These are phyloP conservation scores for Axinella damicornis DNA, from an alignment of 37 sponge, comb jelly and placozoan species.

Conservation along the genomic window DNA sequence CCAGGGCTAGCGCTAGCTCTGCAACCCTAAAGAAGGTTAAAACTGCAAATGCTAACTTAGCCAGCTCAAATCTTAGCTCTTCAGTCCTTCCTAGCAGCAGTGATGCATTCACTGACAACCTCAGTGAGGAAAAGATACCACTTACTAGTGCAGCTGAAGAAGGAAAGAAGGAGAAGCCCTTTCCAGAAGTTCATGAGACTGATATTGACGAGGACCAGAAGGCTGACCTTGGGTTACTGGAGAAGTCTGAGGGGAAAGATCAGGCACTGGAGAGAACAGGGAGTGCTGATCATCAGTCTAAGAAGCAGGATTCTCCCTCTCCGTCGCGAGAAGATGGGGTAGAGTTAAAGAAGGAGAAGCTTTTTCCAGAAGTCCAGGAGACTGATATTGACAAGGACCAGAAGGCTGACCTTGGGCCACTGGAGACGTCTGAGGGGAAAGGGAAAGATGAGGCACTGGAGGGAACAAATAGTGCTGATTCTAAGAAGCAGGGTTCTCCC, in stretches of 20 bases:
- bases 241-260: no score
- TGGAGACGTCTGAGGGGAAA: background rate
- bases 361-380: no score
- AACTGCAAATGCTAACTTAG: background rate
- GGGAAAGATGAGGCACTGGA: no score
- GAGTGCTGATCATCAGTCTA: no score
- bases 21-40: background rate
- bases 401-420: no score
- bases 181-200: background rate
- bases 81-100: no score
- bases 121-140: background rate
- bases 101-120: background rate
- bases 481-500: no score
- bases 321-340: background rate
- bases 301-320: no score
- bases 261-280: no score
- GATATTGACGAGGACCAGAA: background rate
- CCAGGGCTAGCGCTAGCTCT: background rate
- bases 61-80: no score
- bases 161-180: background rate
- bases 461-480: no score
- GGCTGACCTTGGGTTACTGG: background rate
- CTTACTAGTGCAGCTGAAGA: background rate
- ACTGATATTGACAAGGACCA: no score
- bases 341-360: slow-evolving; percentile 2